These are phyloP conservation scores for Scyliorhinus canicula DNA, from an alignment of 2,797 vertebrate species.

Conservation along the genomic window DNA sequence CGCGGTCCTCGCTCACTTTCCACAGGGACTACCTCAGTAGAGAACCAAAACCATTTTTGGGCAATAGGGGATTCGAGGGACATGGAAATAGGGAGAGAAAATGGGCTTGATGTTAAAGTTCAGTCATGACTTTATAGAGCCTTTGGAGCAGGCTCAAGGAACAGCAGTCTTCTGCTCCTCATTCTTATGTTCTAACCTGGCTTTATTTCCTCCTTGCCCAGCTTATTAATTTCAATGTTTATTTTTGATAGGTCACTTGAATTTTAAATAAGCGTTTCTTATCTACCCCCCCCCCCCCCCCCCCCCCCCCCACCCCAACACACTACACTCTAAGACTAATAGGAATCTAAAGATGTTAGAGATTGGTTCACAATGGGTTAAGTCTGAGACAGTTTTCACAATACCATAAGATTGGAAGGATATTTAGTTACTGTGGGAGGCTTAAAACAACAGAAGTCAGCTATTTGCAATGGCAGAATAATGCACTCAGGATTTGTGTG, in stretches of 20 bases:
- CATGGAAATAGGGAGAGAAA: not conserved
- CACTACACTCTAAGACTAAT: not conserved
- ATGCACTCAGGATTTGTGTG: conserved; percentile 65
- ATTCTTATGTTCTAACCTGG: not conserved
- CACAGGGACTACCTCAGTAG: not conserved
- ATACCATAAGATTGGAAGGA: conserved; percentile 59
- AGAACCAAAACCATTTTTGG: not conserved
- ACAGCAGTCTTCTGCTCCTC: not conserved
- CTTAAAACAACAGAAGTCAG: conserved; percentile 71
- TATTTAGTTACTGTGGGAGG: conserved; percentile 71
- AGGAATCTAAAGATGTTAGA: not conserved
- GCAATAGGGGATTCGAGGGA: not conserved
- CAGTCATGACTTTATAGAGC: not conserved
- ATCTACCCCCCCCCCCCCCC: not conserved
- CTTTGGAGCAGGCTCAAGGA: not conserved
- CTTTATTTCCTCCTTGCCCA: not conserved
- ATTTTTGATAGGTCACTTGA: not conserved
- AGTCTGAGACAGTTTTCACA: conserved; percentile 50
- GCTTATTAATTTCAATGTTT: not conserved
- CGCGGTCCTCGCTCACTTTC: not conserved
- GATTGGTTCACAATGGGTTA: conserved; percentile 24
- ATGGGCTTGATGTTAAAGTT: not conserved
- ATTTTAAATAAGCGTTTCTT: not conserved
- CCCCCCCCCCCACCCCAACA: not conserved
- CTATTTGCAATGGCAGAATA: conserved; percentile 64